Percentiles rank a stretch among this genome's conserved stretches.
Evolutionary conservation across 2,888 invertebrate species (phyloP).

Genomic region (Poecilobothrus nobilitatus): DNA sequence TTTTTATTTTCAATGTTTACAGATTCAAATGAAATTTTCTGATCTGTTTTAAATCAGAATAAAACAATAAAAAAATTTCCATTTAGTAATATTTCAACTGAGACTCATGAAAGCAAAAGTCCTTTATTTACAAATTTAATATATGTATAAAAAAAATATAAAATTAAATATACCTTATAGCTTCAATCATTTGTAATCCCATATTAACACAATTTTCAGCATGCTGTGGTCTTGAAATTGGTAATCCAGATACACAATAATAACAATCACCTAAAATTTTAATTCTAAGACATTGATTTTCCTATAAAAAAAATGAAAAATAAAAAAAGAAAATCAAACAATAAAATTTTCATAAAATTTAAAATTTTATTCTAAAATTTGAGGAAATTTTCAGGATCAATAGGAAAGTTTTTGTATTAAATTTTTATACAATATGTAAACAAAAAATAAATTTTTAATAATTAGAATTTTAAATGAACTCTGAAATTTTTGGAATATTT

Average conservation of each 20-base stretch:
- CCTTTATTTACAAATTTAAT: no score
- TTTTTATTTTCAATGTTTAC: no score
- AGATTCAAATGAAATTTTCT: no score
- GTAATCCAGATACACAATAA: constrained; percentile 89
- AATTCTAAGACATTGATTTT: constrained; percentile 90
- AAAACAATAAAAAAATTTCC: no score
- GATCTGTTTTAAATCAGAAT: no score
- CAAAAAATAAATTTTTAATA: no score
- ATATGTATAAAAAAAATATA: no score
- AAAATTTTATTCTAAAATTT: background rate
- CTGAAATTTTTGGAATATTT: no score
- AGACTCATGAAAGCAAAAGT: no score
- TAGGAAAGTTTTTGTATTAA: background rate
- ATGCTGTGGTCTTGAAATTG: constrained; percentile 85
- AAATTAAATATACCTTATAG: constrained; percentile 87
- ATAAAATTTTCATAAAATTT: constrained; percentile 7
- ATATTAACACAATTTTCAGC: constrained; percentile 93
- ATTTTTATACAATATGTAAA: no score
- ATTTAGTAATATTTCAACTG: no score
- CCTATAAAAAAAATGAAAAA: constrained; percentile 49
- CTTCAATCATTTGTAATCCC: constrained; percentile 94
- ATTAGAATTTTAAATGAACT: no score
- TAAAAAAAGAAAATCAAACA: background rate
- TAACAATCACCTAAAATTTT: constrained; percentile 95
- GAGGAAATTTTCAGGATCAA: background rate